Percentiles rank a stretch among this genome's conserved stretches.
These are phyloP conservation scores for Zosterops pallidus DNA, from an alignment of 2,113 vertebrate genomes.

Conservation along the genomic window DNA sequence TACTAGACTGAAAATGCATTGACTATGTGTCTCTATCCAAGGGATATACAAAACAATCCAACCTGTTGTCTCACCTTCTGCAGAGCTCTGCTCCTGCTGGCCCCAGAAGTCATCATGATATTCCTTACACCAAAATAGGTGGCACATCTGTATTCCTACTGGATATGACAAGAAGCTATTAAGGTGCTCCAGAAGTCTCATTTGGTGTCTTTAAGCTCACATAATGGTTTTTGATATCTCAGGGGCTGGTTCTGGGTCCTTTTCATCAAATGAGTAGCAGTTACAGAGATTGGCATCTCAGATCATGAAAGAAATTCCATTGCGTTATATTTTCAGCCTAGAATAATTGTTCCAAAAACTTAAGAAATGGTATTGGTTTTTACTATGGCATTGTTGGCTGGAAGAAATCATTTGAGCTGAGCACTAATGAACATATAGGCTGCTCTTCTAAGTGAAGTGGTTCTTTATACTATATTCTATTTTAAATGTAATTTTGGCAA, in stretches of 20 bases:
- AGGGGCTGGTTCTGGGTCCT: not conserved
- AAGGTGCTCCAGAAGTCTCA: not conserved
- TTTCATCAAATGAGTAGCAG: not conserved
- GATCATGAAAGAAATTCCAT: not conserved
- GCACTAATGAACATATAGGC: conserved; percentile 9
- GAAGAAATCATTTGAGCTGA: conserved; percentile 20
- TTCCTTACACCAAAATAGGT: not conserved
- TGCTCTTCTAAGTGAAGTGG: conserved; percentile 32
- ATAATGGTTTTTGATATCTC: not conserved
- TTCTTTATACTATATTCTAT: conserved; percentile 33
- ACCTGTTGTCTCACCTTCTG: not conserved
- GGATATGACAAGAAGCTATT: not conserved
- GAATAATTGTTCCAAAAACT: not conserved
- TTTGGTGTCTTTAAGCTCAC: not conserved
- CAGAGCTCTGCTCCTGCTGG: not conserved
- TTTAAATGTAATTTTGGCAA: conserved; percentile 33
- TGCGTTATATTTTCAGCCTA: conserved; percentile 8
- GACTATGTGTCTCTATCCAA: not conserved
- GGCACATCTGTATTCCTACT: not conserved
- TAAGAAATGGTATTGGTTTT: conserved; percentile 8
- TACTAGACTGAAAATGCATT: not conserved
- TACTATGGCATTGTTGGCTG: not conserved
- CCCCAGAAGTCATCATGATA: not conserved
- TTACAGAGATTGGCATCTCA: not conserved
- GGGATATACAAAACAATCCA: not conserved